phyloP scores from a whole-genome alignment of 2,888 invertebrate species.

The Drosophila limbata region DNA sequence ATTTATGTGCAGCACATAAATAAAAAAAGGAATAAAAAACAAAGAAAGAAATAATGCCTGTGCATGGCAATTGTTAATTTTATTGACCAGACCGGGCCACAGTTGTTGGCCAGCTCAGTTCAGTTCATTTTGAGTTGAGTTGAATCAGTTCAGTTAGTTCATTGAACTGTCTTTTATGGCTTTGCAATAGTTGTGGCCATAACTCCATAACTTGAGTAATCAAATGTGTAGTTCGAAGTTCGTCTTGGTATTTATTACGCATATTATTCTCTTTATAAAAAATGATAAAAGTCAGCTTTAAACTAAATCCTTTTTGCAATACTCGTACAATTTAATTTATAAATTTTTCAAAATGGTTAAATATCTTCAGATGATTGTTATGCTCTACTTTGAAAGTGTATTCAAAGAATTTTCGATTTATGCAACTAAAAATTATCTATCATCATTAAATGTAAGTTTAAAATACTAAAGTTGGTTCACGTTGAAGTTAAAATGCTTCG shows the following conservation, averaged over 20 bases:
- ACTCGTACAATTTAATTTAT: background rate
- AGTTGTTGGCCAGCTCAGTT: slow-evolving; percentile 21
- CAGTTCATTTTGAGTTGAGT: slow-evolving; percentile 17
- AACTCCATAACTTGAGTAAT: slow-evolving; percentile 23
- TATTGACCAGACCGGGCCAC: slow-evolving; percentile 31
- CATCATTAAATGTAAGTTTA: no score
- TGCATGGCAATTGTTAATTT: slow-evolving; percentile 46
- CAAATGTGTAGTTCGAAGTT: slow-evolving; percentile 28
- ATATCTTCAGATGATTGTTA: background rate
- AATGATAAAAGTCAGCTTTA: background rate
- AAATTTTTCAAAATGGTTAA: background rate
- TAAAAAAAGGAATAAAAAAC: slow-evolving; percentile 28
- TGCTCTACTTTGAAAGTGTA: background rate
- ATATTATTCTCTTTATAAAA: background rate
- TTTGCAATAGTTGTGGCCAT: slow-evolving; percentile 46
- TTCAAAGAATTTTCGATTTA: background rate
- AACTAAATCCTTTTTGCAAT: background rate
- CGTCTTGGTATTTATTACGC: background rate
- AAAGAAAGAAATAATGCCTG: slow-evolving; percentile 27
- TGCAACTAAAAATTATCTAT: no score
- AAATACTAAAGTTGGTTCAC: no score
- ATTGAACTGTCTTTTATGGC: slow-evolving; percentile 43
- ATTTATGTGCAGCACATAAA: slow-evolving; percentile 60
- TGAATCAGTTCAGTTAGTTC: slow-evolving; percentile 25
- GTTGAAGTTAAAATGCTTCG: no score